Conservation (phyloP, 2,888 invertebrate species). For the Scaptomyza polygonia region DNA sequence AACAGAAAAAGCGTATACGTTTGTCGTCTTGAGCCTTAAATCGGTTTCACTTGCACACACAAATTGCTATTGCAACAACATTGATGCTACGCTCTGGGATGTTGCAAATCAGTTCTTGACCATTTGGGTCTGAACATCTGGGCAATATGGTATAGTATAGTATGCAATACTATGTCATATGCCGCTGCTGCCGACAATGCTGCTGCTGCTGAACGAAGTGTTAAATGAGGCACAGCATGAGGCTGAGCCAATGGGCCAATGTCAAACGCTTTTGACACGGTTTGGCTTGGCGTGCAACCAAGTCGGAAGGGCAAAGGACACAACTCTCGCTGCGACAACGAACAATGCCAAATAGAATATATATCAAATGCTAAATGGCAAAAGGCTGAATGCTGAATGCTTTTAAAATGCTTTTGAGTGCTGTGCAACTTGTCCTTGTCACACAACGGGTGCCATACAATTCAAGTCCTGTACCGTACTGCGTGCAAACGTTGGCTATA, state of each 20-base stretch:
- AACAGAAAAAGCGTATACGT: constrained; percentile 19
- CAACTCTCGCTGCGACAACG: constrained; percentile 18
- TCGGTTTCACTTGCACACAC: constrained; percentile 29
- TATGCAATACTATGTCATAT: constrained; percentile 45
- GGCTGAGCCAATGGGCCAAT: constrained; percentile 6
- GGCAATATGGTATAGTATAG: too few relatives aligned
- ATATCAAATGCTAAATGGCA: constrained; percentile 23
- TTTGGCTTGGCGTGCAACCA: constrained; percentile 66
- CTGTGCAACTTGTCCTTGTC: constrained; percentile 35
- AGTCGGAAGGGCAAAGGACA: constrained; percentile 7
- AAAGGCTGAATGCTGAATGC: constrained; percentile 54
- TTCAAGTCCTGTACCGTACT: neutral
- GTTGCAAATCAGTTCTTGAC: constrained; percentile 22
- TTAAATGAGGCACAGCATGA: constrained; percentile 78
- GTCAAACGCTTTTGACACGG: constrained; percentile 67
- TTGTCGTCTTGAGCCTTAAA: constrained; percentile 2
- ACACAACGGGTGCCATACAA: constrained; percentile 36
- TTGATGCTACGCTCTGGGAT: constrained; percentile 33
- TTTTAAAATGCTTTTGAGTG: constrained; percentile 61
- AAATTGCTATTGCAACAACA: constrained; percentile 72
- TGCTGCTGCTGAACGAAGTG: constrained; percentile 68
- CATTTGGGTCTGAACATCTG: constrained; percentile 38
- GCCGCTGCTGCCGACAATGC: constrained; percentile 46
- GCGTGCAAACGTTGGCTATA: constrained; percentile 53
- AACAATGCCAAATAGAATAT: constrained; percentile 3